Base-by-base conservation (phyloP, 1,140 invertebrate species). In the Cardiocondyla obscurior region DNA sequence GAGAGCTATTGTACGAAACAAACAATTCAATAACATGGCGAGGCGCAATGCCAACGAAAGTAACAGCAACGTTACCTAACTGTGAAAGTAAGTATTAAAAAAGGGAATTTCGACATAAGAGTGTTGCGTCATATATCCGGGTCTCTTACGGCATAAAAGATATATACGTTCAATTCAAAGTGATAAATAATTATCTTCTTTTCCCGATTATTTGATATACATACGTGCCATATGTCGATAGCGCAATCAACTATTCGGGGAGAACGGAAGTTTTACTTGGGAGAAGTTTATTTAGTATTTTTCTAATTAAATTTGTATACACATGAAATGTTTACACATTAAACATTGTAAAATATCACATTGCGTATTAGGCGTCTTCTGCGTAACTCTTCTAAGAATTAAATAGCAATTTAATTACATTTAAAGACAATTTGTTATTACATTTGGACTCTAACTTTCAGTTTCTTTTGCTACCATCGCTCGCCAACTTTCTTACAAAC, bases 301-400 rank as follows among this genome's bases (percentile, higher is more conserved):
- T 60, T 0, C 7, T 58, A 49, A 30, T 77, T 69, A 53, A 67
- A 53, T 69, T 79, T 79, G 46, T 67, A 53, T 79, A 79, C 62
- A 79, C 49, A 49, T 39, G 19, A 79, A 79, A 79, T 67, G 62
- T 79, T 79, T 79, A 65, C 44, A 51, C 22, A 55, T 55, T 55
- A 79, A 79, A 79, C 33, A 79, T 79, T 84, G 83, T 84, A 69
- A 77, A 89, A 64, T 83, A 87, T 87, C 81, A 89, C 76, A 84
- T 89, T 82, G 83, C 73, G 58, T 84, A 70, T 79, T 85, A 86
- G 86, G 81, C 74, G 81, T 85, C 79, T 81, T 83, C 28, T 69
- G 62, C 49, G 55, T 30, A 79, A 79, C n/a, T 69, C 25, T 53
- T n/a, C n/a, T 39, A 44, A 14, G 10, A 77, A 53, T 51, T 65